Evolutionary conservation across 2,113 vertebrate species (phyloP), one percentile per base, ranked within the genome.

Genomic region (Calypte anna): DNA sequence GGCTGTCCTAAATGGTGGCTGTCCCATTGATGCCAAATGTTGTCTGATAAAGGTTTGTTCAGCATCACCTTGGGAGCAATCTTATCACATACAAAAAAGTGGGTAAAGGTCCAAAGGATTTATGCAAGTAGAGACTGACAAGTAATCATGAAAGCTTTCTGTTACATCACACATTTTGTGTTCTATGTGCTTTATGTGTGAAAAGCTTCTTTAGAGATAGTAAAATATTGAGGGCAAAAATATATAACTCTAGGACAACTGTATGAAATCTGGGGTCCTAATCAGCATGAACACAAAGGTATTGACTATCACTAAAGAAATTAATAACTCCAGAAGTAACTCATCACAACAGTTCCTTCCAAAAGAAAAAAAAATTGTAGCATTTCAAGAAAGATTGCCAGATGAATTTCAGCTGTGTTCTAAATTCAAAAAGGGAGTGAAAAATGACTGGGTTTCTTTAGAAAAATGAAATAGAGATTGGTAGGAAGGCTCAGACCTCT

Each of bases 91-190:
- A 36, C 3, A 25, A 68, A 31, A 30, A 81, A 75, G n/a, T n/a
- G 16, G 66, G 18, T 66, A 67, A 79, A 72, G 18, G 3, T 66
- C 27, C 28, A 46, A 76, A 69, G 63, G 67, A 76, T 69, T 86
- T 75, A 55, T 23, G 33, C 17, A 73, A 79, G n/a, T 18, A 21
- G 30, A 82, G 51, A 1, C 0, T 66, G 82, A 69, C 31, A 76
- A 74, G 63, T 36, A 87, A 36, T 15, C 11, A 10, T 66, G 58
- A 90, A 94, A 93, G 24, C 63, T 69, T 94, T 94, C 83, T 94
- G 69, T 64, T 28, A n/a, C 23, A 53, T 90, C 44, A 27, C 53
- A 40, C 9, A 17, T 61, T 14, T 5, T 7, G 12, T 24, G 16
- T 44, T 89, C 10, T 58, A 8, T 12, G 23, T 4, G 33, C 17